A percentile compares a stretch with the other conserved stretches of the same genome.
These are phyloP conservation scores for Beroe forskalii DNA, from an alignment of 37 sponge, comb jelly and placozoan genomes.

Conservation along the genomic window DNA sequence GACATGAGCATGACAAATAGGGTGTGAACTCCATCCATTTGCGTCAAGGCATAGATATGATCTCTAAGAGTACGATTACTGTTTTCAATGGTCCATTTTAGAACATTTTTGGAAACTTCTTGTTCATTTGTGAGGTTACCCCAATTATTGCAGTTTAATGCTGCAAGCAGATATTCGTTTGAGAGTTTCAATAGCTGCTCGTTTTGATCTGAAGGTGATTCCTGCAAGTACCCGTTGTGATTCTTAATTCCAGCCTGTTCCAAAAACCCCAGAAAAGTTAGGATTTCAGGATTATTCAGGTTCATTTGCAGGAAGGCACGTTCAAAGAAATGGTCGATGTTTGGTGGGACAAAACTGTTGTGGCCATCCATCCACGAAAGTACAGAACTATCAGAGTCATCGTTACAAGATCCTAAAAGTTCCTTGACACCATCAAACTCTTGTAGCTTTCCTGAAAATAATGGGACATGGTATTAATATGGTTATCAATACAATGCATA, in stretches of 20 bases:
- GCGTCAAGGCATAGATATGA: conserved; percentile 19
- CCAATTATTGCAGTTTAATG: neutral
- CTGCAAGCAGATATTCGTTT: neutral
- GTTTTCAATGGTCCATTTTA: conserved; percentile 54
- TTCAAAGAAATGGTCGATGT: conserved; percentile 51
- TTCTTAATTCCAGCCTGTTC: conserved; percentile 56
- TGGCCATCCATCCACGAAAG: conserved; percentile 17
- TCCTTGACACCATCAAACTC: neutral
- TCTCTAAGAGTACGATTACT: conserved; percentile 5
- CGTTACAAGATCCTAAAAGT: neutral
- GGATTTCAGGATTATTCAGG: neutral
- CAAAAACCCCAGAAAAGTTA: conserved; percentile 43
- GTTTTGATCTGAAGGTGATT: conserved; percentile 12
- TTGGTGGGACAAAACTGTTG: conserved; percentile 4
- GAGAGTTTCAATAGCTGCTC: neutral
- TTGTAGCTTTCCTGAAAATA: conserved; percentile 21
- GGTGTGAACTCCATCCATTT: conserved; percentile 34
- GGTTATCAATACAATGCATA: no score
- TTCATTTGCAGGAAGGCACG: conserved; percentile 48
- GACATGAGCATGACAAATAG: conserved; percentile 51
- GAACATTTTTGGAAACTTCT: neutral
- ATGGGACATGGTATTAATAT: no score
- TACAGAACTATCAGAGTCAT: neutral
- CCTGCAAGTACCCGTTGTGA: conserved; percentile 52
- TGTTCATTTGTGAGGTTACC: neutral